These are phyloP conservation scores for Zophobas morio DNA, from an alignment of 1,140 invertebrate species.

Conservation along the genomic window DNA sequence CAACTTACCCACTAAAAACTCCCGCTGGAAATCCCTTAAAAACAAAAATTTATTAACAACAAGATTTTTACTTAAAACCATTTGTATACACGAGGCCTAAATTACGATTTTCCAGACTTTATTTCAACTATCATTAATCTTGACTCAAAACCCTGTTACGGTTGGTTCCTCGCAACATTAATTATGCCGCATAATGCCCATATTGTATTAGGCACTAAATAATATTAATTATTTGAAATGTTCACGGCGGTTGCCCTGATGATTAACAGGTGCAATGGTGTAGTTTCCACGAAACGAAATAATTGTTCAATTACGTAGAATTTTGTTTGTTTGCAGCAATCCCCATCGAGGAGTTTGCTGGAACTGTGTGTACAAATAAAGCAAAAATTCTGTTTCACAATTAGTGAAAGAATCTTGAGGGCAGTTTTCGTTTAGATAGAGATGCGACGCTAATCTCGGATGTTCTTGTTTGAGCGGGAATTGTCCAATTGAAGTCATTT, in stretches of 20 bases:
- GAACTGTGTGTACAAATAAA: too few relatives aligned
- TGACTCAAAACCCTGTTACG: background rate
- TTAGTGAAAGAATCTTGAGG: too few relatives aligned
- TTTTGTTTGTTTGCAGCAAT: background rate
- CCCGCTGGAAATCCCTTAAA: too few relatives aligned
- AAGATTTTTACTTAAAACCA: too few relatives aligned
- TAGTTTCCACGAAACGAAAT: background rate
- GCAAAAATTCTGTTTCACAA: too few relatives aligned
- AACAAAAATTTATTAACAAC: too few relatives aligned
- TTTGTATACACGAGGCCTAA: background rate
- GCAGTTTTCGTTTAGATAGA: too few relatives aligned
- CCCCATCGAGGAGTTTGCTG: too few relatives aligned
- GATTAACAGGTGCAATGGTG: background rate
- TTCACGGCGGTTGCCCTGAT: background rate
- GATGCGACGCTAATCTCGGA: too few relatives aligned
- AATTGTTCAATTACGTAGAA: background rate
- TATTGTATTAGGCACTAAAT: conserved; percentile 5
- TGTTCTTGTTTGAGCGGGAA: too few relatives aligned
- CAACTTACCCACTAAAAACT: too few relatives aligned
- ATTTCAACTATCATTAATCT: conserved; percentile 26
- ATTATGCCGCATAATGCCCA: conserved; percentile 15
- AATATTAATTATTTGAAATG: conserved; percentile 14
- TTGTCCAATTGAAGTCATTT: too few relatives aligned
- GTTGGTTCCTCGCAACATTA: conserved; percentile 2
- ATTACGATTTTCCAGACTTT: background rate